Evolutionary conservation across 2,797 vertebrate species (phyloP), one percentile per base, ranked within the genome.

Genomic region (Anguilla marmorata): DNA sequence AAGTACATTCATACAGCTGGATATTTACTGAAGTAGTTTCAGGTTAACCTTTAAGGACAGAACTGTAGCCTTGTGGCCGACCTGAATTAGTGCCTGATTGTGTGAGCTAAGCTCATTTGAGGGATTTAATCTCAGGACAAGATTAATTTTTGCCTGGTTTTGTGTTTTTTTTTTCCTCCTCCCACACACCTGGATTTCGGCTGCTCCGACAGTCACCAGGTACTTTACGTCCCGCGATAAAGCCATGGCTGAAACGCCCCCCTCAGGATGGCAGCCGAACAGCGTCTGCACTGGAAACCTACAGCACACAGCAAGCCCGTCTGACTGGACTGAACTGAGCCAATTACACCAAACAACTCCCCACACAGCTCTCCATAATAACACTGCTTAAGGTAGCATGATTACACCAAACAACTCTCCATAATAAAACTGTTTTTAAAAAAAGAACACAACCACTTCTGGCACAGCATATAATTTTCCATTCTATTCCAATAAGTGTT

Each of bases 281-380:
- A 99, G 92, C 0, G 97, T 98, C 19, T 93, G 95, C 79, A 99
- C 98, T 0, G 98, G 98, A 86, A 99, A 96, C 87, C 98, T 99
- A 85, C 0, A 86, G 93, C 76, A 89, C 88, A 92, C 27, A 63
- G 83, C 88, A 88, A 27, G 5, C n/a, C 52, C 2, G 16, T 41
- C 19, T 41, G 19, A 30, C 27, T 8, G 9, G 1, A 8, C 58
- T 24, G 58, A 27, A 66, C 63, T 2, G 63, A n/a, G 63, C n/a
- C 45, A 84, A 14, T 48, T 30, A 52, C 21, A 84, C 82, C 19
- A 14, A 24, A 41, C 2, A 9, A n/a, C 12, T 9, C n/a, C 27
- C 16, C 16, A 52, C 54, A 58, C 54, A 58, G 54, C 3, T 19
- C 58, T 24, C 21, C 58, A 63, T 63, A 63, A 37, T 37, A 74